These are phyloP conservation scores for Coreoperca whiteheadi DNA, from an alignment of 2,113 vertebrate species.

Conservation along the genomic window DNA sequence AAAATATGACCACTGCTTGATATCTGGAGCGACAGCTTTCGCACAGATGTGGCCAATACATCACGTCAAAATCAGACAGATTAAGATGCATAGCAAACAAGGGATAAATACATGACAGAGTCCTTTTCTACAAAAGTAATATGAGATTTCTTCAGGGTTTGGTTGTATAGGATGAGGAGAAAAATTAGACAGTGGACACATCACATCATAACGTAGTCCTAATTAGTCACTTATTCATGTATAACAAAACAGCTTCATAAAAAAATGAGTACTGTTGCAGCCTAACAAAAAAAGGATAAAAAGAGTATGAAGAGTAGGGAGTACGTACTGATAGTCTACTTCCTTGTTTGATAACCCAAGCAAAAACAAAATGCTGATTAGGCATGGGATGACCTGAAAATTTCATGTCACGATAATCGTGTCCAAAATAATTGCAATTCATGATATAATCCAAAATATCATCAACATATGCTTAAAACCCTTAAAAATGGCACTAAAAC, in stretches of 20 bases:
- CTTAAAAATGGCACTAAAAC: too few species aligned
- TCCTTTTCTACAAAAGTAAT: not conserved
- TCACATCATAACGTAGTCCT: constrained; percentile 1
- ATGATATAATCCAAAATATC: too few species aligned
- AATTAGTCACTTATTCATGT: constrained; percentile 10
- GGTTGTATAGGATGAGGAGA: not conserved
- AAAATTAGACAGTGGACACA: not conserved
- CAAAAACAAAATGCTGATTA: not conserved
- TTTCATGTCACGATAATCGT: too few species aligned
- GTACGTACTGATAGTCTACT: not conserved
- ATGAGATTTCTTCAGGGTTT: not conserved
- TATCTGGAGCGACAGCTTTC: constrained; percentile 53
- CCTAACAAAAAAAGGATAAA: not conserved
- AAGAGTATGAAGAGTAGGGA: not conserved
- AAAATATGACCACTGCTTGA: constrained; percentile 51
- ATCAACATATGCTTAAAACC: too few species aligned
- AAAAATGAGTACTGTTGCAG: too few species aligned
- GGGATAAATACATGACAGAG: not conserved
- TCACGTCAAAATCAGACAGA: constrained; percentile 14
- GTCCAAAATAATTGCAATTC: too few species aligned
- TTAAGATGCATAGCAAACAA: constrained; percentile 25
- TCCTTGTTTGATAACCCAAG: not conserved
- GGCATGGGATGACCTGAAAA: too few species aligned
- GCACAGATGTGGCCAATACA: constrained; percentile 42
- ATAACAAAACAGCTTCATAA: constrained; percentile 35